These are phyloP conservation scores for Phymanthus crucifer DNA, from an alignment of 92 coral and sea anemone species.

Conservation along the genomic window DNA sequence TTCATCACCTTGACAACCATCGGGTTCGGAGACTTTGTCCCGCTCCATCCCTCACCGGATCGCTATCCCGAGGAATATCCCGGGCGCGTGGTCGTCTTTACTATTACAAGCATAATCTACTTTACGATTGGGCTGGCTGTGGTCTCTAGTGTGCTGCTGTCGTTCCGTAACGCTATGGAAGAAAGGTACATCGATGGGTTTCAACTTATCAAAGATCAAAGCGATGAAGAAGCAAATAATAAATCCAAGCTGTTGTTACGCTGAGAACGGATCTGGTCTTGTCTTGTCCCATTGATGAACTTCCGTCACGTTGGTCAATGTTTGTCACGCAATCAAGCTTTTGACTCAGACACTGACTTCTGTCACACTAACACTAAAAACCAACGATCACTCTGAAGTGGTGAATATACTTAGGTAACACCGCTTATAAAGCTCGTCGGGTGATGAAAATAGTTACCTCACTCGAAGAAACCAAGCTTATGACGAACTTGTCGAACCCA, in stretches of 20 bases:
- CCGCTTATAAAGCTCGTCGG: too few relatives aligned
- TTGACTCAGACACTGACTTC: background rate
- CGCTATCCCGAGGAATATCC: slow-evolving; percentile 83
- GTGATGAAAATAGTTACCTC: too few relatives aligned
- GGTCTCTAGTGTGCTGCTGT: slow-evolving; percentile 90
- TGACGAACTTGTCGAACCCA: too few relatives aligned
- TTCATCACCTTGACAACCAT: slow-evolving; percentile 96
- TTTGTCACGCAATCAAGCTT: background rate
- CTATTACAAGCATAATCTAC: slow-evolving; percentile 84
- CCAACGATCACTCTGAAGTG: background rate
- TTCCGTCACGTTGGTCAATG: background rate
- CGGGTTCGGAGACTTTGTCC: slow-evolving; percentile 99
- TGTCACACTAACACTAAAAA: background rate
- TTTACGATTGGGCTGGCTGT: slow-evolving; percentile 94
- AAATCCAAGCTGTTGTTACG: slow-evolving; percentile 19
- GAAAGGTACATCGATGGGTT: slow-evolving; percentile 88
- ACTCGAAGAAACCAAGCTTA: too few relatives aligned
- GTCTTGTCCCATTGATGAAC: background rate
- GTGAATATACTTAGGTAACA: too few relatives aligned
- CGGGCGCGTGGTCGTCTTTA: slow-evolving; percentile 81
- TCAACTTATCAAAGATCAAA: slow-evolving; percentile 69
- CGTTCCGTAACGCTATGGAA: slow-evolving; percentile 94
- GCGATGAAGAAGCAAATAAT: slow-evolving; percentile 58
- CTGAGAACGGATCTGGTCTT: background rate
- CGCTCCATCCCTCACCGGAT: slow-evolving; percentile 92